These are phyloP conservation scores for Atta cephalotes DNA, from an alignment of 1,140 invertebrate species.

Conservation along the genomic window DNA sequence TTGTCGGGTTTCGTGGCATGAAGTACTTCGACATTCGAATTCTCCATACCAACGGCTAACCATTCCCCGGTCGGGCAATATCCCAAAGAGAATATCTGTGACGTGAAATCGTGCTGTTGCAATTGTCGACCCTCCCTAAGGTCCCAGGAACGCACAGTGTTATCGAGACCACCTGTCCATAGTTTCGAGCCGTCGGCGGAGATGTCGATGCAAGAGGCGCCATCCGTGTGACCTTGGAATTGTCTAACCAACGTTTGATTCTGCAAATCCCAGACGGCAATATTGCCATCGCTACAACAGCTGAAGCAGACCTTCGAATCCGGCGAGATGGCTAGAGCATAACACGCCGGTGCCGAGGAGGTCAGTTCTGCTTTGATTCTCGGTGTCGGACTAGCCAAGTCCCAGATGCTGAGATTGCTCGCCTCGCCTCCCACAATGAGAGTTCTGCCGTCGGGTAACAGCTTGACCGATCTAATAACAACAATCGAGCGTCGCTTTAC, in stretches of 20 bases:
- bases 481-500: background rate
- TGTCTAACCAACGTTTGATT: conserved; percentile 97
- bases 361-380: conserved; percentile 97
- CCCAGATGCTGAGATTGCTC: conserved; percentile 98
- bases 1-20: conserved; percentile 98
- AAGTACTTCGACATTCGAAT: conserved; percentile 98
- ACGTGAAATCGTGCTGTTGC: conserved; percentile 98
- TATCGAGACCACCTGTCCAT: conserved; percentile 99
- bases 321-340: conserved; percentile 98
- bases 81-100: conserved; percentile 98
- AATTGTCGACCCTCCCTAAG: conserved; percentile 96
- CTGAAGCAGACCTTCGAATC: conserved; percentile 99
- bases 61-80: conserved; percentile 99
- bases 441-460: conserved; percentile 98
- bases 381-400: conserved; percentile 95
- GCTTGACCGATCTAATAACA: conserved; percentile 91
- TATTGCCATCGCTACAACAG: conserved; percentile 98
- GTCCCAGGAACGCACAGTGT: conserved; percentile 99
- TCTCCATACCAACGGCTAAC: conserved; percentile 99
- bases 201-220: conserved; percentile 99
- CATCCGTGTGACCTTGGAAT: conserved; percentile 99
- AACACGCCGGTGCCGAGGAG: conserved; percentile 98
- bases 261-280: conserved; percentile 98
- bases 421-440: conserved; percentile 99
- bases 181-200: conserved; percentile 97